A percentile compares a stretch with the other conserved stretches of the same genome.
Evolutionary conservation across 2,888 invertebrate species (phyloP).

Genomic region (Andricus curvator): DNA sequence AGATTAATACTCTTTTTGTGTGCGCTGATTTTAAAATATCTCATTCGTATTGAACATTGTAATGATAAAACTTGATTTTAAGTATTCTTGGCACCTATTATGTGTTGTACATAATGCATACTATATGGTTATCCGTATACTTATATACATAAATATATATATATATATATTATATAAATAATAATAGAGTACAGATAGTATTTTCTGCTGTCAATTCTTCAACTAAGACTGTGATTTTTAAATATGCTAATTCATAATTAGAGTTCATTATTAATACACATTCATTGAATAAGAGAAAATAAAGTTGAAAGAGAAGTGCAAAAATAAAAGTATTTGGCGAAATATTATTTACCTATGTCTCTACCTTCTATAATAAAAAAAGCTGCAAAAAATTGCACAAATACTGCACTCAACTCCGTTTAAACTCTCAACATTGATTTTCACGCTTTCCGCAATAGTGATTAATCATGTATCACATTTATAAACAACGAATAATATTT

Average conservation of each 20-base stretch:
- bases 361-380: neutral
- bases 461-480: neutral
- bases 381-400: neutral
- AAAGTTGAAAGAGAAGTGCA: slow-evolving; percentile 58
- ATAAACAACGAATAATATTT: neutral
- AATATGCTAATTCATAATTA: slow-evolving; percentile 76
- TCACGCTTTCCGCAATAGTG: too few relatives aligned
- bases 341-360: slow-evolving; percentile 13
- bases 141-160: slow-evolving; percentile 57
- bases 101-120: slow-evolving; percentile 9
- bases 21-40: too few relatives aligned
- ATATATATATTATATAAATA: slow-evolving; percentile 63
- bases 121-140: neutral
- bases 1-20: neutral
- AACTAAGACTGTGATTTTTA: slow-evolving; percentile 78
- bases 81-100: slow-evolving; percentile 2
- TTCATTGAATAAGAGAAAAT: slow-evolving; percentile 74
- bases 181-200: slow-evolving; percentile 76
- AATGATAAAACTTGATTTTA: neutral
- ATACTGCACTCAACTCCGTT: too few relatives aligned
- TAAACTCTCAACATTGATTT: too few relatives aligned
- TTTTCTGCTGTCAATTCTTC: slow-evolving; percentile 78
- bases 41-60: too few relatives aligned
- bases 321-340: slow-evolving; percentile 19
- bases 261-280: slow-evolving; percentile 73